These are phyloP conservation scores for Pinctada fucata DNA, from an alignment of 2,888 invertebrate species.

Conservation along the genomic window DNA sequence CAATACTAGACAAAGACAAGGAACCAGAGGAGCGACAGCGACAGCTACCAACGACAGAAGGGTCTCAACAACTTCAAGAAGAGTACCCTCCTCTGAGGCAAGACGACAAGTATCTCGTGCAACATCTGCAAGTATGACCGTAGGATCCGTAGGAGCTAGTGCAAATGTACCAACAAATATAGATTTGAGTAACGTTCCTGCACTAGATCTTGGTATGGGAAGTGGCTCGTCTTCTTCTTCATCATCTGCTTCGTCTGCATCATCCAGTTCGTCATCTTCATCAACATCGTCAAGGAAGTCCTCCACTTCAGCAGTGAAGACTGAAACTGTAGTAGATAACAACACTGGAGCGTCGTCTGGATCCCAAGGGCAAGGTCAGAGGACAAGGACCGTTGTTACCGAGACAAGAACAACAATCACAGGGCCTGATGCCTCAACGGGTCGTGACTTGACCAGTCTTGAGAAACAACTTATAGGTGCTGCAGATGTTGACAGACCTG, in stretches of 20 bases:
- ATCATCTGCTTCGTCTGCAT: neutral
- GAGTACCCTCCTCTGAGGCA: no score
- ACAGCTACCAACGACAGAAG: no score
- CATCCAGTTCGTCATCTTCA: neutral
- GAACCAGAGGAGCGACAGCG: no score
- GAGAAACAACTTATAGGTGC: slow-evolving; percentile 20
- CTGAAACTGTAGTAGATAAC: neutral
- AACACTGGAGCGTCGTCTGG: neutral
- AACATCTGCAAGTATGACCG: no score
- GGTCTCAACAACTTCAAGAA: no score
- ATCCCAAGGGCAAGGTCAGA: no score
- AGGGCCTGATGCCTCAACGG: neutral
- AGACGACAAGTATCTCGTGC: no score
- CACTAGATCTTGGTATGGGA: neutral
- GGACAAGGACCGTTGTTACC: neutral
- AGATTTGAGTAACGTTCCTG: neutral
- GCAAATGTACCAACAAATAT: neutral
- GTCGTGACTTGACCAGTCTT: slow-evolving; percentile 3
- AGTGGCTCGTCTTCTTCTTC: neutral
- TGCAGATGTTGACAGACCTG: slow-evolving; percentile 14
- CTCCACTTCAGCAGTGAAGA: neutral
- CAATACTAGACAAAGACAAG: no score
- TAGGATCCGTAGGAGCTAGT: neutral
- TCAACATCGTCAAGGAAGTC: neutral
- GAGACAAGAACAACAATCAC: slow-evolving; percentile 5